Base-by-base conservation (phyloP, 2,113 vertebrate species). In the Chlorocebus sabaeus region DNA sequence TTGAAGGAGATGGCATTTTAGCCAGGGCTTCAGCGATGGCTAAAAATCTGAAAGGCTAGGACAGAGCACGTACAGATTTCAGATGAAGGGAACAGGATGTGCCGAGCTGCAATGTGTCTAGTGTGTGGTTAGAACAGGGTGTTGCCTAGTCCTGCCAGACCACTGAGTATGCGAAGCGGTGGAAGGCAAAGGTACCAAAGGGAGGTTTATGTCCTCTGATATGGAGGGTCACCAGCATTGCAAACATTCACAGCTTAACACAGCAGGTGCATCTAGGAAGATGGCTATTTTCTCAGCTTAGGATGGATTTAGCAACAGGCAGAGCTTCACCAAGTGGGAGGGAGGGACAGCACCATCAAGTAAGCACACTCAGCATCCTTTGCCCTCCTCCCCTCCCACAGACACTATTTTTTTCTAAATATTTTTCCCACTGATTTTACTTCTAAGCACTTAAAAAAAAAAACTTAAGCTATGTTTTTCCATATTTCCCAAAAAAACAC, bases 401-500 rank as follows among this genome's bases (percentile, higher is more conserved):
- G 0, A 38, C 18, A 38, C 5, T 11, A 35, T 16, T 14, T 25
- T 25, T n/a, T 85, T 78, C 67, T 20, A 13, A 25, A 2, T 43
- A 87, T 68, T 90, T 25, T 64, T 14, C 61, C 25, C 30, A 75
- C n/a, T 52, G 22, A 92, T 64, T 93, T 85, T 72, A 68, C 59
- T 72, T 92, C 75, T 67, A 57, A 78, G n/a, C 59, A 38, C 84
- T 45, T 50, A 59, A 40, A 40, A 22, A 40, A 38, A 38, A 38
- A 23, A 45, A 45, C 32, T 83, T 23, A 32, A 82, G 22, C 5
- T 27, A 81, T 79, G 11, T 35, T 52, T 89, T 73, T 68, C 61
- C 61, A 32, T 32, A 59, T 79, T 91, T 68, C 43, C 35, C 67
- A 50, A 50, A 67, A 57, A 72, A 45, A 80, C 3, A 73, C 45